phyloP scores from a whole-genome alignment of 2,888 invertebrate species.

The Coleophora deauratella region DNA sequence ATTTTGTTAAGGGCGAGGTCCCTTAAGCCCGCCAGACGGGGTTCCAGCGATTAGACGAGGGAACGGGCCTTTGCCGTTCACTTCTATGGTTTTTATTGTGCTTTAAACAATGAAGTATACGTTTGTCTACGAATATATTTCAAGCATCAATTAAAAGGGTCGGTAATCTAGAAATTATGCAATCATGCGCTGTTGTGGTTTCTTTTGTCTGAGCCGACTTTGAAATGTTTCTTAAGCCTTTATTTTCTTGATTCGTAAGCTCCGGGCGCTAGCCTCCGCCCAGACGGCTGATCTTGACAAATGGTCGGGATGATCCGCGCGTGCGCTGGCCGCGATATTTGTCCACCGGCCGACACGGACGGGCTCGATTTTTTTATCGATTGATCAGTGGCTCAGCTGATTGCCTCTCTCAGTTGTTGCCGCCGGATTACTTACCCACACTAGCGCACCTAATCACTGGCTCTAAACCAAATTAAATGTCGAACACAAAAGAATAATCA shows the following conservation, averaged over 20 bases:
- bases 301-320: conserved; percentile 63
- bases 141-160: too few species aligned
- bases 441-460: conserved; percentile 7
- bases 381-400: conserved; percentile 69
- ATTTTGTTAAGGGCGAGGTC: conserved; percentile 69
- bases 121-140: conserved; percentile 5
- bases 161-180: too few species aligned
- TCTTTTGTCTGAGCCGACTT: not conserved
- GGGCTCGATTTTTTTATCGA: conserved; percentile 68
- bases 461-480: conserved; percentile 42
- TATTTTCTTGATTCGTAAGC: not conserved
- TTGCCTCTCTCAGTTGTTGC: conserved; percentile 67
- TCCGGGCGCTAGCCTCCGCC: conserved; percentile 18
- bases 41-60: conserved; percentile 40
- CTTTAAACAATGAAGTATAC: conserved; percentile 34
- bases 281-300: conserved; percentile 64
- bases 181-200: not conserved
- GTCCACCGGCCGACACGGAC: conserved; percentile 49
- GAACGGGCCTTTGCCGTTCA: conserved; percentile 41
- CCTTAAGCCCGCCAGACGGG: conserved; percentile 59
- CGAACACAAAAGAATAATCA: conserved; percentile 49
- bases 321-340: conserved; percentile 43
- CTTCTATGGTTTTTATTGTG: conserved; percentile 63
- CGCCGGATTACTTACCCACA: conserved; percentile 52
- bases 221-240: not conserved